Conservation (phyloP, 2,113 vertebrate genomes). For the Myrmecophaga tridactyla region DNA sequence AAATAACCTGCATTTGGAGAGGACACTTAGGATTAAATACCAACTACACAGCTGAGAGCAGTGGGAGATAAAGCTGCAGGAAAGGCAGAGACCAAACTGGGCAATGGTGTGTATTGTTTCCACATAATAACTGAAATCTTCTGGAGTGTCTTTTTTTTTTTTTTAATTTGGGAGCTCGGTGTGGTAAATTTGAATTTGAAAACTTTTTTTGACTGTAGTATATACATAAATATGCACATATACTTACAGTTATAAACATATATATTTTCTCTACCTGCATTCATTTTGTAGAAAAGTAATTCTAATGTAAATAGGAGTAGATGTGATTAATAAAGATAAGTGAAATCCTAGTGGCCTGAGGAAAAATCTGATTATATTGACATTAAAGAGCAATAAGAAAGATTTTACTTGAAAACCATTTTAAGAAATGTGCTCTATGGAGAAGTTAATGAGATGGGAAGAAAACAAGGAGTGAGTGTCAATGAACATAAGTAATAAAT, state of each 20-base stretch:
- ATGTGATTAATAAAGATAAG: neutral
- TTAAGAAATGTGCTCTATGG: neutral
- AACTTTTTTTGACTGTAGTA: neutral
- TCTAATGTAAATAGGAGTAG: neutral
- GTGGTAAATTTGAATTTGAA: neutral
- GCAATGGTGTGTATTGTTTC: neutral
- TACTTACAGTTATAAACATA: too few species aligned
- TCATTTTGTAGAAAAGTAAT: too few species aligned
- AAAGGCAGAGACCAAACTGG: neutral
- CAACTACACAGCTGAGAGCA: neutral
- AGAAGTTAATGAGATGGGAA: neutral
- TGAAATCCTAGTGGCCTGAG: neutral
- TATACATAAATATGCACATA: too few species aligned
- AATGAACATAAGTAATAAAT: neutral
- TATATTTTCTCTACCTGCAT: too few species aligned
- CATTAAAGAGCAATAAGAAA: neutral
- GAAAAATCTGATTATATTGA: neutral
- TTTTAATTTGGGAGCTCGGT: neutral
- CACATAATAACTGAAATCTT: neutral
- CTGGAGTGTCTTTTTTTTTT: too few species aligned
- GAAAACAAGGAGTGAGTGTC: neutral
- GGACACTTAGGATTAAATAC: neutral
- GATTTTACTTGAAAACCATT: neutral
- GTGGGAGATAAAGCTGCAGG: neutral
- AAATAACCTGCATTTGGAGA: neutral